Evolutionary conservation across 2,113 vertebrate species (phyloP), one percentile per base, ranked within the genome.

Genomic region (Sinocyclocheilus anshuiensis): DNA sequence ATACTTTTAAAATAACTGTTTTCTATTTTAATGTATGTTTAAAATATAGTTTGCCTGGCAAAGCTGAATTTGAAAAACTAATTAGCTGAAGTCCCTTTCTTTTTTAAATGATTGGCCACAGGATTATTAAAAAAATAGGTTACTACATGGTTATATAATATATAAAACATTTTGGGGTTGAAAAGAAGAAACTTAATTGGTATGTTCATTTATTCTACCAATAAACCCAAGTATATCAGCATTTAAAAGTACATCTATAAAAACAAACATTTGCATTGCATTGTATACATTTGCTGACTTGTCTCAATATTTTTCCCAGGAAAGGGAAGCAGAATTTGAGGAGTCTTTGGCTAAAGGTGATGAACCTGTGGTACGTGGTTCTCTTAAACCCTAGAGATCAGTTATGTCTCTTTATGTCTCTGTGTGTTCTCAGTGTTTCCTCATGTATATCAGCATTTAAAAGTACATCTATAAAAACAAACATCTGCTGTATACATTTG

Each of bases 321-420:
- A 97, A 93, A 94, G 95, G 84, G 98, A 99, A 90, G 96, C 96
- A 13, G 98, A 99, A 86, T 99, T 97, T 82, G 98, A 99, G 88
- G 97, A 99, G 86, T 97, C 95, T 24, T 86, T 99, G 92, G 95
- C 95, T 4, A 98, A 97, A 90, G 97, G 96, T 87, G 96, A 96
- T 1, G 94, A 93, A 29, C 97, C 97, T 42, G 96, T 97, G 95
- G 98, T 99, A 91, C 95, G 97, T 45, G 12, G 2, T 50, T 9
- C 15, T 26, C 48, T 65, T 26, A 2, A n/a, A 55, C 22, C 7
- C 45, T 72, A 76, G 29, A 69, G 10, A 61, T 26, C 59, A n/a
- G 15, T 22, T 53, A 11, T 71, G 7, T 26, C 6, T 13, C 8
- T 4, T 59, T 26, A 36, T 67, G 5, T 50, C 7, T 69, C 15